Conservation (phyloP, 2,888 invertebrate genomes). For the Ischnus inquisitorius region DNA sequence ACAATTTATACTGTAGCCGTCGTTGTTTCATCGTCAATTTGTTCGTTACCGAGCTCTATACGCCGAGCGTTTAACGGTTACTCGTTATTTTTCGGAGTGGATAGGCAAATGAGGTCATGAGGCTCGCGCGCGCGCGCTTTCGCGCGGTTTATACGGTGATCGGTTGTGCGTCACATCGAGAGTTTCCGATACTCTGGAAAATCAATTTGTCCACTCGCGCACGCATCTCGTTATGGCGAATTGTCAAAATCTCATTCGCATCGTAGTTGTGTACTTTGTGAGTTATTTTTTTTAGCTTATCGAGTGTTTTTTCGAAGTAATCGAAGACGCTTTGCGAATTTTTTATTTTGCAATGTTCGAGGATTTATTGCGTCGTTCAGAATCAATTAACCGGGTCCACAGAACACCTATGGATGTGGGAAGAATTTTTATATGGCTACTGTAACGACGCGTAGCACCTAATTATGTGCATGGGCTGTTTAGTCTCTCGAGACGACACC, state of each 20-base stretch:
- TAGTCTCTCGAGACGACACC: constrained; percentile 6
- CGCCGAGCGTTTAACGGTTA: constrained; percentile 44
- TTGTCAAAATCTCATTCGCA: constrained; percentile 9
- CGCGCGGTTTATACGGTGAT: constrained; percentile 9
- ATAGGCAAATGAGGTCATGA: constrained; percentile 48
- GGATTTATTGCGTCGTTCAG: constrained; percentile 71
- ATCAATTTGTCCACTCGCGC: constrained; percentile 31
- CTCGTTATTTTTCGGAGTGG: constrained; percentile 43
- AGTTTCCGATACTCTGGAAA: constrained; percentile 26
- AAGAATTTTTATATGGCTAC: neutral
- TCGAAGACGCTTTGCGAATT: neutral
- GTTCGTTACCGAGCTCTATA: constrained; percentile 18
- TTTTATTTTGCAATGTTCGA: constrained; percentile 26
- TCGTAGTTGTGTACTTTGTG: neutral
- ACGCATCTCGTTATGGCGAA: constrained; percentile 21
- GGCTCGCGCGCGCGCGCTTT: constrained; percentile 33
- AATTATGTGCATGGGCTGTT: constrained; percentile 18
- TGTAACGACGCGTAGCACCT: constrained; percentile 30
- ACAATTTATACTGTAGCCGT: constrained; percentile 42
- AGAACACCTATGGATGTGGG: constrained; percentile 20
- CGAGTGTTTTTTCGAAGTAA: neutral
- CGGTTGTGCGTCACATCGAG: constrained; percentile 10
- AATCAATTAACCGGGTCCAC: constrained; percentile 71
- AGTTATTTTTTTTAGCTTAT: neutral
- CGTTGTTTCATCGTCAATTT: constrained; percentile 48